Evolutionary conservation across 2,113 vertebrate genomes (phyloP).

Genomic region (Galemys pyrenaicus): DNA sequence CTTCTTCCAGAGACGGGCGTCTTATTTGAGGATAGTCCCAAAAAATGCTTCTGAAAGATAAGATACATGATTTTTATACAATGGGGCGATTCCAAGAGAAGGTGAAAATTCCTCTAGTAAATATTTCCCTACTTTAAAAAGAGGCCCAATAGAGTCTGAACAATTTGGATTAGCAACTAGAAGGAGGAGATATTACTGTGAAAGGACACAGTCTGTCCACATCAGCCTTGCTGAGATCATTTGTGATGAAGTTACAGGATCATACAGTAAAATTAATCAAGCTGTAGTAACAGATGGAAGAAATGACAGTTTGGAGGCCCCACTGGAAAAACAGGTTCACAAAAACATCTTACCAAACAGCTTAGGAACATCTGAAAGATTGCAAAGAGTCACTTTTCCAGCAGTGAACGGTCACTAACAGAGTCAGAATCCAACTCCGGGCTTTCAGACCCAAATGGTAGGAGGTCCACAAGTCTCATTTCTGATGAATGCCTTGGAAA

Average conservation of each 20-base stretch:
- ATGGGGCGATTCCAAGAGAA: constrained; percentile 42
- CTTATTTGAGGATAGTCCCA: constrained; percentile 91
- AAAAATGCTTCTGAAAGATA: constrained; percentile 90
- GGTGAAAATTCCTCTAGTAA: constrained; percentile 86
- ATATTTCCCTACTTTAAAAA: constrained; percentile 88
- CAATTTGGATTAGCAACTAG: constrained; percentile 89
- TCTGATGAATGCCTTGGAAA: constrained; percentile 58
- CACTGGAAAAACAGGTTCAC: constrained; percentile 52
- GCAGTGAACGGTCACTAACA: neutral
- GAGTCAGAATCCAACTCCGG: neutral
- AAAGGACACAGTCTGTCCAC: constrained; percentile 95
- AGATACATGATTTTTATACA: constrained; percentile 73
- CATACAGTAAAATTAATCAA: neutral
- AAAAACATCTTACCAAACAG: constrained; percentile 55
- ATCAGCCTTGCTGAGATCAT: constrained; percentile 87
- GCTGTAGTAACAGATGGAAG: neutral
- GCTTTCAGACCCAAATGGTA: neutral
- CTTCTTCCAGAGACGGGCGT: constrained; percentile 86
- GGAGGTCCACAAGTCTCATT: constrained; percentile 74
- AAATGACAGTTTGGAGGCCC: neutral
- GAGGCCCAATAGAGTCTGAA: constrained; percentile 85
- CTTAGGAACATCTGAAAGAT: neutral
- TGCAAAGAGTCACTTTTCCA: neutral
- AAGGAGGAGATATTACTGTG: constrained; percentile 91
- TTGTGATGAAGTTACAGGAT: constrained; percentile 58